phyloP scores from a whole-genome alignment of 2,113 vertebrate genomes.

The Apodemus sylvaticus region DNA sequence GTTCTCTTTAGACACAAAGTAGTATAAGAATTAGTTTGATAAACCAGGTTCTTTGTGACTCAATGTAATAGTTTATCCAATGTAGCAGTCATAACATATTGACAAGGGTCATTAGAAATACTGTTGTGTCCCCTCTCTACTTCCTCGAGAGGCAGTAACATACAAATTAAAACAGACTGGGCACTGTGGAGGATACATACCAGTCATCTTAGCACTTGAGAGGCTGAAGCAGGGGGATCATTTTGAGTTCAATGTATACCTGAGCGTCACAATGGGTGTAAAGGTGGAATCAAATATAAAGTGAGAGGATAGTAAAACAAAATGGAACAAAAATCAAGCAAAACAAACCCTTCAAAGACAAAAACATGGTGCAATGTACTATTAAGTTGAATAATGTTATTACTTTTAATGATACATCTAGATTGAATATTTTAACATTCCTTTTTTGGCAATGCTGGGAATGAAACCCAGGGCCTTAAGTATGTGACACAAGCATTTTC shows the following conservation, averaged over 20 bases:
- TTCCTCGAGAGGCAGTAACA: background rate
- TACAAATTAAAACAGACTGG: background rate
- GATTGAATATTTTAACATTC: background rate
- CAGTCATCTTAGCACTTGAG: background rate
- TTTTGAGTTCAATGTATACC: background rate
- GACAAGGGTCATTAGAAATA: conserved; percentile 39
- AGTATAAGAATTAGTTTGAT: conserved; percentile 59
- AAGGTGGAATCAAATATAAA: background rate
- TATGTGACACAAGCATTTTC: no score
- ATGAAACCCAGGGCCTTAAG: background rate
- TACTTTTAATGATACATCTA: background rate
- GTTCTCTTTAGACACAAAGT: conserved; percentile 59
- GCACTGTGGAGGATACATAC: background rate
- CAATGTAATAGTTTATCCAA: conserved; percentile 52
- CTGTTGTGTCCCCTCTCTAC: conserved; percentile 1
- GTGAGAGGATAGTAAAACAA: background rate
- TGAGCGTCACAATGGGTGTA: background rate
- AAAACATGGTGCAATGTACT: background rate
- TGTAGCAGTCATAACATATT: background rate
- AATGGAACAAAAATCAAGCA: background rate
- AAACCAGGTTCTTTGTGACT: conserved; percentile 63
- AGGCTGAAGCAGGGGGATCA: background rate
- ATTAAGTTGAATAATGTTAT: background rate
- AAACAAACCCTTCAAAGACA: background rate
- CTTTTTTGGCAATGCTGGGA: background rate